phyloP scores from a whole-genome alignment of 1,140 invertebrate genomes.

The Brachionus calyciflorus region DNA sequence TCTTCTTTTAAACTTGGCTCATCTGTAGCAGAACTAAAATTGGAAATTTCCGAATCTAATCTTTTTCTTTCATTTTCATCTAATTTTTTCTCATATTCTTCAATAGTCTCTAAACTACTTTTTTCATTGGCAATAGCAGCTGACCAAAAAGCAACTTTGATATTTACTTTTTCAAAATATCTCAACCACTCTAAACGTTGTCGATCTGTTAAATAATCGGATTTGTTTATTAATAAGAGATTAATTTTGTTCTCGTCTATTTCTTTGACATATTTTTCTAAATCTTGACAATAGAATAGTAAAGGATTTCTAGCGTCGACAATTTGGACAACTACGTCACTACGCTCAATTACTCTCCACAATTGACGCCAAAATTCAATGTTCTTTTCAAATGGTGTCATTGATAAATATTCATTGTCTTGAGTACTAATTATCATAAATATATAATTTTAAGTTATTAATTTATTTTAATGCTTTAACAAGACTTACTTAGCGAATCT shows the following conservation, averaged over 20 bases:
- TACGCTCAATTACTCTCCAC: slow-evolving; percentile 92
- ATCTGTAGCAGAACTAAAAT: not conserved
- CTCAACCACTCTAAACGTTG: slow-evolving; percentile 65
- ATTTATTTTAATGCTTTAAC: not conserved
- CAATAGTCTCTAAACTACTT: slow-evolving; percentile 48
- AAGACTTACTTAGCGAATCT: slow-evolving; percentile 66
- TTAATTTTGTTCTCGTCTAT: slow-evolving; percentile 73
- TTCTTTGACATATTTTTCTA: slow-evolving; percentile 89
- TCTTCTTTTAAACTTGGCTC: not conserved
- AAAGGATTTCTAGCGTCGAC: slow-evolving; percentile 94
- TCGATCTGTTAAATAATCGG: slow-evolving; percentile 80
- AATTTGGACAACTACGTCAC: slow-evolving; percentile 90
- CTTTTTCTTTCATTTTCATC: slow-evolving; percentile 47
- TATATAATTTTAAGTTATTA: not conserved
- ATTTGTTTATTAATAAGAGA: slow-evolving; percentile 88
- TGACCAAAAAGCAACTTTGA: slow-evolving; percentile 76
- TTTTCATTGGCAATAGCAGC: slow-evolving; percentile 63
- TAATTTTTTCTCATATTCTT: slow-evolving; percentile 44
- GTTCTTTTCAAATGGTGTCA: slow-evolving; percentile 97
- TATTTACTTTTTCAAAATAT: slow-evolving; percentile 48
- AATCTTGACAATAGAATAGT: slow-evolving; percentile 85
- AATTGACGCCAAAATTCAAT: slow-evolving; percentile 96
- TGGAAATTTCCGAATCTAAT: slow-evolving; percentile 43
- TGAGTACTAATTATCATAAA: not conserved
- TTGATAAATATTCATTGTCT: slow-evolving; percentile 47